Percentiles rank a stretch among this genome's conserved stretches.
These are phyloP conservation scores for Synanceia verrucosa DNA, from an alignment of 2,797 vertebrate genomes.

Conservation along the genomic window DNA sequence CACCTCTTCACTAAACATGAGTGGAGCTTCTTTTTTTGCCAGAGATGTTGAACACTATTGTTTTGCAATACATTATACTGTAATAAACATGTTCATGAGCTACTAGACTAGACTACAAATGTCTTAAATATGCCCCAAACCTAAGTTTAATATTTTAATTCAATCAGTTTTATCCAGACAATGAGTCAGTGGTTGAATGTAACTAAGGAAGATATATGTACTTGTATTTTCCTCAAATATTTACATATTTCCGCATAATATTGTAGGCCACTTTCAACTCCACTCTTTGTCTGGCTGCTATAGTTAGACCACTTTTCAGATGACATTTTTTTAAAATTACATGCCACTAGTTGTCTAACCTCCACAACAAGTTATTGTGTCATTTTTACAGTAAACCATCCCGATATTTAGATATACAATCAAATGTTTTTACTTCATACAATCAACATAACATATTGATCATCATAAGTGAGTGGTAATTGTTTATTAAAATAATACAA, in stretches of 20 bases:
- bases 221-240: accelerated
- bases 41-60: neutral
- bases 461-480: neutral
- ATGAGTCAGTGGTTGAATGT: neutral
- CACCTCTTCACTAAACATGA: neutral
- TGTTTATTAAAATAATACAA: neutral
- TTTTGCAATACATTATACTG: neutral
- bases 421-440: too few relatives aligned
- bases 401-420: too few relatives aligned
- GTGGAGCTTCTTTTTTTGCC: neutral
- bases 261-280: neutral
- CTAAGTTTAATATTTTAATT: neutral
- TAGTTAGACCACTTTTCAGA: neutral
- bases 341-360: neutral
- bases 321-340: neutral
- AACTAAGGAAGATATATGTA: neutral
- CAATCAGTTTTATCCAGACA: neutral
- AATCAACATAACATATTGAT: too few relatives aligned
- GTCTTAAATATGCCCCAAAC: neutral
- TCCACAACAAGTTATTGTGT: neutral
- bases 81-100: neutral
- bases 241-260: neutral
- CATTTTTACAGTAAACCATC: neutral
- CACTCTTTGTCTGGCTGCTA: neutral
- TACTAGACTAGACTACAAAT: too few relatives aligned